A percentile compares a stretch with the other conserved stretches of the same genome.
These are phyloP conservation scores for Muntiacus muntjak DNA, from an alignment of 2,113 vertebrate species.

Conservation along the genomic window DNA sequence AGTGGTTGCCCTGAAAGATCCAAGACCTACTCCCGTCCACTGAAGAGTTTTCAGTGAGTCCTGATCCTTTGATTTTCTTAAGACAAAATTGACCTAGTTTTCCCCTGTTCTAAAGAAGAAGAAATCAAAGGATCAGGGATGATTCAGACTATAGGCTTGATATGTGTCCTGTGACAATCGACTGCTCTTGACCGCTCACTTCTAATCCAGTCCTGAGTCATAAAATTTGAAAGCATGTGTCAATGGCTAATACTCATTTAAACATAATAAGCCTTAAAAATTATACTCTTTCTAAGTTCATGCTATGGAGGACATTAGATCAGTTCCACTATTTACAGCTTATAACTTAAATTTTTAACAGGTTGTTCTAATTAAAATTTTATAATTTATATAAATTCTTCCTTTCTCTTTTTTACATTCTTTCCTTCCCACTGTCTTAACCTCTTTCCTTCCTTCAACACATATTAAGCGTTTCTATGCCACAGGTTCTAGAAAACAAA, in stretches of 20 bases:
- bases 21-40: fast-evolving
- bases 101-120: neutral
- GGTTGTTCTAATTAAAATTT: neutral
- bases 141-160: neutral
- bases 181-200: neutral
- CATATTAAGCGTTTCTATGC: neutral
- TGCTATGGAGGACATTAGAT: neutral
- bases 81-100: neutral
- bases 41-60: neutral
- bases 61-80: neutral
- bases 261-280: neutral
- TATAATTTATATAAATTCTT: neutral
- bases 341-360: slow-evolving; percentile 29
- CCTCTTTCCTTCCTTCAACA: neutral
- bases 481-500: neutral
- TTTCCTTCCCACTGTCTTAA: neutral
- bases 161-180: neutral
- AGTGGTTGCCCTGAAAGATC: neutral
- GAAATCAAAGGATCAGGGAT: neutral
- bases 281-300: neutral
- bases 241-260: neutral
- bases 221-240: neutral
- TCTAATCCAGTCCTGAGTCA: neutral
- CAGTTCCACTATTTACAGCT: neutral
- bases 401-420: neutral